A percentile compares a stretch with the other conserved stretches of the same genome.
These are phyloP conservation scores for Athene cunicularia DNA, from an alignment of 2,113 vertebrate species.

Conservation along the genomic window DNA sequence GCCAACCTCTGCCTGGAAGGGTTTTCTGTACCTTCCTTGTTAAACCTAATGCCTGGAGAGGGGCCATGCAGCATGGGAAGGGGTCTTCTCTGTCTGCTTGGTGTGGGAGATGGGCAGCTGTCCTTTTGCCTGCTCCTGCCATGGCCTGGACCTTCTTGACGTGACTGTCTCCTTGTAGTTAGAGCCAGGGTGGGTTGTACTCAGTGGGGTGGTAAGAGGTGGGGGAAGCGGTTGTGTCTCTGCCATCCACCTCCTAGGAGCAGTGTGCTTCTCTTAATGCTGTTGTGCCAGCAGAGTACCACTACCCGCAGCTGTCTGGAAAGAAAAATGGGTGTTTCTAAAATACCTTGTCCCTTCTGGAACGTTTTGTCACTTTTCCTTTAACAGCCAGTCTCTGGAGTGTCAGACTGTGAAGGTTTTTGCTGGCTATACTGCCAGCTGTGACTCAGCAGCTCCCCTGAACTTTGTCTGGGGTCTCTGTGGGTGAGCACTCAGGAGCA, in stretches of 20 bases:
- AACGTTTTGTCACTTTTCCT: background rate
- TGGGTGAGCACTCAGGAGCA: background rate
- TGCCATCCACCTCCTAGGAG: background rate
- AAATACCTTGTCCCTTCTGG: background rate
- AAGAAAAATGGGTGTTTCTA: background rate
- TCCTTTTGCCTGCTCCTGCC: background rate
- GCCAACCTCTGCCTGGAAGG: too few relatives aligned
- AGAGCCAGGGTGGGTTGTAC: background rate
- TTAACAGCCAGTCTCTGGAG: background rate
- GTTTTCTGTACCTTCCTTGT: background rate
- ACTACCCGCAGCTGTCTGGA: background rate
- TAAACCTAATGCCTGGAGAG: background rate
- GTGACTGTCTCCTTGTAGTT: background rate
- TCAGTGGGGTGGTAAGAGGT: background rate
- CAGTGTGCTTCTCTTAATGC: background rate
- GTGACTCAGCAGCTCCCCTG: background rate
- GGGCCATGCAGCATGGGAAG: accelerated
- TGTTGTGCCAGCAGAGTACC: background rate
- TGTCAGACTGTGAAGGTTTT: background rate
- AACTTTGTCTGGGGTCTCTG: background rate
- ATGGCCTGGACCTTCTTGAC: background rate
- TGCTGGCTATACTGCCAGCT: background rate
- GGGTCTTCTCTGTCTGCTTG: background rate
- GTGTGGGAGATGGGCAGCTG: background rate
- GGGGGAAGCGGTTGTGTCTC: background rate